Evolutionary conservation across 2,888 invertebrate species (phyloP).

Genomic region (Drosophila parthenogenetica): DNA sequence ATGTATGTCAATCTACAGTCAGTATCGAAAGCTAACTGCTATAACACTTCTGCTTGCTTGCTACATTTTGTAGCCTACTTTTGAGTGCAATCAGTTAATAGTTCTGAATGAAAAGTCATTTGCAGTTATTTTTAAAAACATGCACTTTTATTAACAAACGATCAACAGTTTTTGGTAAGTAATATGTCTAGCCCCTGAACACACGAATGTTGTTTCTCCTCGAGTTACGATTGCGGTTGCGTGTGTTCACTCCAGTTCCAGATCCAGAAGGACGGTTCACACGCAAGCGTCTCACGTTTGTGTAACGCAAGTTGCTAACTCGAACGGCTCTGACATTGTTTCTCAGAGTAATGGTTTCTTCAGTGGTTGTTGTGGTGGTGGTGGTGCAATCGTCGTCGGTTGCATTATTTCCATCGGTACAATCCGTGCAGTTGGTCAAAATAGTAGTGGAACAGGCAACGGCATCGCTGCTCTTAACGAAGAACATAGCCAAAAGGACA

Average conservation of each 20-base stretch:
- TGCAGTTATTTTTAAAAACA: background rate
- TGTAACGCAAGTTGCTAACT: constrained; percentile 16
- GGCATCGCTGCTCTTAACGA: constrained; percentile 26
- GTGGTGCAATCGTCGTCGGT: constrained; percentile 28
- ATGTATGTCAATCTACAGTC: background rate
- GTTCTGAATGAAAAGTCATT: background rate
- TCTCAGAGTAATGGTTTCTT: background rate
- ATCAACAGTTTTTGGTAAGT: background rate
- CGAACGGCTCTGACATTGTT: background rate
- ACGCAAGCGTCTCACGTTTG: constrained; percentile 15
- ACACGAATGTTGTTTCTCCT: constrained; percentile 11
- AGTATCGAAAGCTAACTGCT: constrained; percentile 8
- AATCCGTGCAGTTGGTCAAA: constrained; percentile 32
- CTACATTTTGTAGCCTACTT: background rate
- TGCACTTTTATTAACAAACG: constrained; percentile 7
- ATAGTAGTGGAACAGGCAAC: constrained; percentile 35
- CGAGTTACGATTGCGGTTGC: background rate
- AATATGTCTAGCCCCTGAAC: constrained; percentile 7
- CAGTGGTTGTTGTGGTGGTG: constrained; percentile 35
- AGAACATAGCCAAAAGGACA: constrained; percentile 25
- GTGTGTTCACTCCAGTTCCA: background rate
- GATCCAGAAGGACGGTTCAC: constrained; percentile 10
- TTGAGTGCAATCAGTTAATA: background rate
- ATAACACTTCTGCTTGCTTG: background rate
- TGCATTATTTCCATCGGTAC: constrained; percentile 10